Conservation (phyloP, 2,113 vertebrate species). For the Tricholaema leucomelas region DNA sequence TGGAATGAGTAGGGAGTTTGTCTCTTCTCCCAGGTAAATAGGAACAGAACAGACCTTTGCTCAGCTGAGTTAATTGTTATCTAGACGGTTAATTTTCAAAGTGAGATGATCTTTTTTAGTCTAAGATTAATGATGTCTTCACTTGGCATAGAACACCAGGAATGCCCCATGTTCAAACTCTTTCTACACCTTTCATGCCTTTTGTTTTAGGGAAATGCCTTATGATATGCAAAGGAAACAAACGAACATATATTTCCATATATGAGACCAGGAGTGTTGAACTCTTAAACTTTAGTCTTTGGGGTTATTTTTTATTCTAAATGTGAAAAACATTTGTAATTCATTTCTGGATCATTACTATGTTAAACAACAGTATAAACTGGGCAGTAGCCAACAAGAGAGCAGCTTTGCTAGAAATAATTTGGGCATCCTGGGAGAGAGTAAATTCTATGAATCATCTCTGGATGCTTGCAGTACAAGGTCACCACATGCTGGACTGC, state of each 20-base stretch:
- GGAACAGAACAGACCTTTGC: not conserved
- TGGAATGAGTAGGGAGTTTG: too few relatives aligned
- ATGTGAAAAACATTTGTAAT: not conserved
- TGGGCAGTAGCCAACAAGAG: not conserved
- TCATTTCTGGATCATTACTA: not conserved
- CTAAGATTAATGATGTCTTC: not conserved
- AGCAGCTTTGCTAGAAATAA: not conserved
- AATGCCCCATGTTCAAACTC: not conserved
- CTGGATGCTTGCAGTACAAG: not conserved
- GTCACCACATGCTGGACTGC: not conserved
- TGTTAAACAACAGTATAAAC: not conserved
- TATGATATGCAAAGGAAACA: not conserved
- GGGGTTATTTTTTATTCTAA: not conserved
- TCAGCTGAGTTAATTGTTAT: not conserved
- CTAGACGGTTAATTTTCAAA: not conserved
- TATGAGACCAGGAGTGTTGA: not conserved
- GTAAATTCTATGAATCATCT: not conserved
- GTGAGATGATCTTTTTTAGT: not conserved
- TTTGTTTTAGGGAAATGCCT: not conserved
- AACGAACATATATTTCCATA: not conserved
- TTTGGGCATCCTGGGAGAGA: not conserved
- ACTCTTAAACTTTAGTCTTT: not conserved
- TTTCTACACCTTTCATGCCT: not conserved
- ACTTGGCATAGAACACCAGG: not conserved
- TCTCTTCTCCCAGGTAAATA: too few relatives aligned